phyloP scores from a whole-genome alignment of 2,888 invertebrate genomes.

The Holacanthella duospinosa region DNA sequence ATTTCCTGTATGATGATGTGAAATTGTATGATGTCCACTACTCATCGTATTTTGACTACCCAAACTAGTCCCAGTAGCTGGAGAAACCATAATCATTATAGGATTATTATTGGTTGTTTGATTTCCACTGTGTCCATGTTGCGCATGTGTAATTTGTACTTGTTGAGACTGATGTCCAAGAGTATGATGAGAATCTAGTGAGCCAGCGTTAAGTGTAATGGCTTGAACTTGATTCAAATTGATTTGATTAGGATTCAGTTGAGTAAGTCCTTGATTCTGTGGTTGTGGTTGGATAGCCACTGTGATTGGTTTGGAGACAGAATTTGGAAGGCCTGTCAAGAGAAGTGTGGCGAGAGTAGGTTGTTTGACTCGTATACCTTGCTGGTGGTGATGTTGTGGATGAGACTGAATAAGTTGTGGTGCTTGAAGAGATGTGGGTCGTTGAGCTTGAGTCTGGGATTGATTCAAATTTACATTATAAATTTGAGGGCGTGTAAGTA shows the following conservation, averaged over 20 bases:
- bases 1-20: slow-evolving; percentile 11
- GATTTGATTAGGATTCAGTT: slow-evolving; percentile 9
- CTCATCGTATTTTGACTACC: slow-evolving; percentile 5
- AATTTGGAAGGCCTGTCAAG: slow-evolving; percentile 12
- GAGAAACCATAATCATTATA: slow-evolving; percentile 15
- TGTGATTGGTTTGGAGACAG: slow-evolving; percentile 25
- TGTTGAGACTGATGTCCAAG: not conserved
- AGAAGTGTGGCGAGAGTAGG: slow-evolving; percentile 16
- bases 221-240: not conserved
- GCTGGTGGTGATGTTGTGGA: slow-evolving; percentile 10
- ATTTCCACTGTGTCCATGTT: not conserved
- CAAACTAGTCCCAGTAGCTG: slow-evolving; percentile 3
- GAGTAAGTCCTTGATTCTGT: slow-evolving; percentile 11
- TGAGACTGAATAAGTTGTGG: slow-evolving; percentile 6
- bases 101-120: slow-evolving; percentile 1
- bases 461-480: slow-evolving; percentile 26
- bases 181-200: not conserved
- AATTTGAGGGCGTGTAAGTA: slow-evolving; percentile 32
- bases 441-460: slow-evolving; percentile 8
- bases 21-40: not conserved
- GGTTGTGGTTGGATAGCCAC: slow-evolving; percentile 37
- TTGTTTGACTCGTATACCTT: slow-evolving; percentile 24
- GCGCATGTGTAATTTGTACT: not conserved
- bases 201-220: not conserved
- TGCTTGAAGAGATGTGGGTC: not conserved